Conservation (phyloP, 1,140 invertebrate genomes). For the Drosophila parvula region DNA sequence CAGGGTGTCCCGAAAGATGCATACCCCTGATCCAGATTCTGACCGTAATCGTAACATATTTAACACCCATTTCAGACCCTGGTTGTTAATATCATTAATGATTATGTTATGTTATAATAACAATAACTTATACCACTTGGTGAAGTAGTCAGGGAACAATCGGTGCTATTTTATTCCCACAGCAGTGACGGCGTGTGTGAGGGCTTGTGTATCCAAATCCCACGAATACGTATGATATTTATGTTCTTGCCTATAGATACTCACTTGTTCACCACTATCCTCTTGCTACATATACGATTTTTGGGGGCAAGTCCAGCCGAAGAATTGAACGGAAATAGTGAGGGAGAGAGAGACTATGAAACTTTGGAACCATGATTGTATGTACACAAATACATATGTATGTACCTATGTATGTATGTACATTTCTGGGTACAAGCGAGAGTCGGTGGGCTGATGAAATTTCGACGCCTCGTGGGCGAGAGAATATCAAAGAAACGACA, state of each 20-base stretch:
- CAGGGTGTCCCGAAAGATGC: neutral
- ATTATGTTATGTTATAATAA: neutral
- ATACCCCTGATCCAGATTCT: neutral
- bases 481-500: conserved; percentile 6
- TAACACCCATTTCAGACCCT: neutral
- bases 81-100: neutral
- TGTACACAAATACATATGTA: neutral
- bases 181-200: conserved; percentile 20
- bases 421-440: conserved; percentile 9
- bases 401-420: conserved; percentile 11
- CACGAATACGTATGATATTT: conserved; percentile 28
- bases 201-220: conserved; percentile 19
- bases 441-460: conserved; percentile 40
- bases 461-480: conserved; percentile 31
- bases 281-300: conserved; percentile 35
- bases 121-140: neutral
- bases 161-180: neutral
- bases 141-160: neutral
- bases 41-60: neutral
- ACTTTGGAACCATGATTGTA: conserved; percentile 4
- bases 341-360: neutral
- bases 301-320: conserved; percentile 52
- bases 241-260: conserved; percentile 25
- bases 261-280: conserved; percentile 26
- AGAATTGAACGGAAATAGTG: conserved; percentile 14